Evolutionary conservation across 2,797 vertebrate genomes (phyloP).

Genomic region (Ctenosaura bakeri): DNA sequence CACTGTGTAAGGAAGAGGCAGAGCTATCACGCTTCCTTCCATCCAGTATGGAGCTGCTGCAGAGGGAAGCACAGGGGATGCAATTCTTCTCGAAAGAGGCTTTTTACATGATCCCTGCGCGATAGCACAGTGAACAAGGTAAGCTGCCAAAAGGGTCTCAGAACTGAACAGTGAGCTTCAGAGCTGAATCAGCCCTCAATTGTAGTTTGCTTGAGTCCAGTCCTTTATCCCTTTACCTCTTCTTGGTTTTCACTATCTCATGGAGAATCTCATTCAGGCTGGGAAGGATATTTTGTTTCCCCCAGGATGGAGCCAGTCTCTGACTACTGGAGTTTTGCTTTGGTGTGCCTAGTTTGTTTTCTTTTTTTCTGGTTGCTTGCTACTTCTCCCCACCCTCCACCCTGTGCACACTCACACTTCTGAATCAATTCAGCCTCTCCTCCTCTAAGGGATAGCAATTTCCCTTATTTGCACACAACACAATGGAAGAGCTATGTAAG

Average conservation of each 20-base stretch:
- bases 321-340: conserved; percentile 19
- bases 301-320: background rate
- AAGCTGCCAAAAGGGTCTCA: background rate
- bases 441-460: conserved; percentile 37
- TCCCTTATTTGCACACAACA: conserved; percentile 50
- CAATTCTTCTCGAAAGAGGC: too few relatives aligned
- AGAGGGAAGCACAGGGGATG: too few relatives aligned
- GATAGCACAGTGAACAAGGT: too few relatives aligned
- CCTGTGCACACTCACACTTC: background rate
- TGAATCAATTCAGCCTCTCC: background rate
- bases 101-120: too few relatives aligned
- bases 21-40: too few relatives aligned
- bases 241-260: background rate
- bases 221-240: background rate
- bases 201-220: background rate
- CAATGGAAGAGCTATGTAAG: conserved; percentile 49
- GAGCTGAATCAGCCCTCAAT: background rate
- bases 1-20: too few relatives aligned
- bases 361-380: background rate
- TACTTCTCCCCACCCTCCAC: background rate
- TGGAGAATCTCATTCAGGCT: background rate
- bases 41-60: too few relatives aligned
- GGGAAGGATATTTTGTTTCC: background rate
- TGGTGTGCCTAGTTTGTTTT: conserved; percentile 56
- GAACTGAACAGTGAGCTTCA: background rate